phyloP scores from a whole-genome alignment of 2,797 vertebrate species.

The Xiphorhynchus erythropygius region DNA sequence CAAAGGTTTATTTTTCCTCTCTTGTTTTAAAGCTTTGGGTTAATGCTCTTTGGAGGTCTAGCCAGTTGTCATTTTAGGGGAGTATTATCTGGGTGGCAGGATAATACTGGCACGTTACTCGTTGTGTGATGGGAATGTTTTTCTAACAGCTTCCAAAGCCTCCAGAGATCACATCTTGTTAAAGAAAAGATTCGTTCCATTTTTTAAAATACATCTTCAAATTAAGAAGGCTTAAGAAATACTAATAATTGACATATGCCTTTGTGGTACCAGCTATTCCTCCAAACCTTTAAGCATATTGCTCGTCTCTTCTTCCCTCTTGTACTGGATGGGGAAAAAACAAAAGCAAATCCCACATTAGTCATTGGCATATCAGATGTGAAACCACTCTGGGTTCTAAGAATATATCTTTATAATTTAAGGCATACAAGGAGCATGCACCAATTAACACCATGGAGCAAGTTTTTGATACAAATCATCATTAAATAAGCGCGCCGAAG shows the following conservation, averaged over 20 bases:
- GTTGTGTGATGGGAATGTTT: constrained; percentile 25
- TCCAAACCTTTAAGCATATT: constrained; percentile 23
- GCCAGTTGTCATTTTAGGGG: constrained; percentile 43
- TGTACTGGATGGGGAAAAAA: not conserved
- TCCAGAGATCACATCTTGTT: constrained; percentile 7
- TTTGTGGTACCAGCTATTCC: constrained; percentile 38
- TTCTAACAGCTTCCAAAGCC: constrained; percentile 22
- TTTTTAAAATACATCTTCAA: constrained; percentile 33
- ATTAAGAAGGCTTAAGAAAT: constrained; percentile 45
- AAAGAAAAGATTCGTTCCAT: not conserved
- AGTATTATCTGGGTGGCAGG: not conserved
- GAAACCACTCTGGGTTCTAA: not conserved
- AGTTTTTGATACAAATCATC: constrained; percentile 51
- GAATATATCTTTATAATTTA: constrained; percentile 56
- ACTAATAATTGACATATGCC: constrained; percentile 6
- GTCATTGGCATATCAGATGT: not conserved
- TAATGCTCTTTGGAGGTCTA: constrained; percentile 39
- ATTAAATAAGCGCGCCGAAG: constrained; percentile 48
- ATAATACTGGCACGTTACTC: not conserved
- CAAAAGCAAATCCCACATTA: constrained; percentile 1
- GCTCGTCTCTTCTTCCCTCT: not conserved
- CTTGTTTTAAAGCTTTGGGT: not conserved
- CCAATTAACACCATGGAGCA: constrained; percentile 40
- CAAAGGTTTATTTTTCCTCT: not conserved
- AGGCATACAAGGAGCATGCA: constrained; percentile 27